Evolutionary conservation across 2,797 vertebrate genomes (phyloP).

Genomic region (Pangasius krempfi): DNA sequence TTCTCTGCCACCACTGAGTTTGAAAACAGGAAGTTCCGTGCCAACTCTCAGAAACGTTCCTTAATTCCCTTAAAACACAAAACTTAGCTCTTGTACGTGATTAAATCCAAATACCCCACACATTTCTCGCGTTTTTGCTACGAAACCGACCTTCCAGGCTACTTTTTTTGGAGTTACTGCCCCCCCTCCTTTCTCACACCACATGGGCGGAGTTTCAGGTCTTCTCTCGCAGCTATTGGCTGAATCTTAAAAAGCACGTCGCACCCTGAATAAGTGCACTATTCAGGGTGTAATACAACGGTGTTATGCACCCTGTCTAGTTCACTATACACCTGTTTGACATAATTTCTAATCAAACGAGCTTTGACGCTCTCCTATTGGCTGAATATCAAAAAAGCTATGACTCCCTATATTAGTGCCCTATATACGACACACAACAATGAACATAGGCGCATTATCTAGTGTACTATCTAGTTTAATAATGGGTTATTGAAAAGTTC

Average conservation of each 20-base stretch:
- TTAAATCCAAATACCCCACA: neutral
- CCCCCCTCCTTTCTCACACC: neutral
- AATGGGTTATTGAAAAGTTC: neutral
- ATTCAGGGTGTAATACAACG: neutral
- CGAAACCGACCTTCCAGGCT: neutral
- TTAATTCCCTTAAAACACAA: neutral
- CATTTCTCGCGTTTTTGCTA: neutral
- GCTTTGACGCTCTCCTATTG: neutral
- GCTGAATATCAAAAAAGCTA: neutral
- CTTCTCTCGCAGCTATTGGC: too few species aligned
- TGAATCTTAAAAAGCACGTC: neutral
- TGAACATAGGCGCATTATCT: neutral
- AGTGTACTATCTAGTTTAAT: neutral
- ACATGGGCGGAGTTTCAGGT: neutral
- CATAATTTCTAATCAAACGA: neutral
- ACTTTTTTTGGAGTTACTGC: neutral
- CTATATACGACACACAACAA: neutral
- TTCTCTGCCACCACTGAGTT: neutral
- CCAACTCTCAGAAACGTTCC: neutral
- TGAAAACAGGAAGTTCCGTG: neutral
- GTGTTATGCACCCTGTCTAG: neutral
- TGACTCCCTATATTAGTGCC: neutral
- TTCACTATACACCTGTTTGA: neutral
- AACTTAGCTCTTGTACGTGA: neutral
- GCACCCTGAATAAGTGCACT: neutral